Percentiles rank a stretch among this genome's conserved stretches.
These are phyloP conservation scores for Plusia festucae DNA, from an alignment of 2,888 invertebrate genomes.

Conservation along the genomic window DNA sequence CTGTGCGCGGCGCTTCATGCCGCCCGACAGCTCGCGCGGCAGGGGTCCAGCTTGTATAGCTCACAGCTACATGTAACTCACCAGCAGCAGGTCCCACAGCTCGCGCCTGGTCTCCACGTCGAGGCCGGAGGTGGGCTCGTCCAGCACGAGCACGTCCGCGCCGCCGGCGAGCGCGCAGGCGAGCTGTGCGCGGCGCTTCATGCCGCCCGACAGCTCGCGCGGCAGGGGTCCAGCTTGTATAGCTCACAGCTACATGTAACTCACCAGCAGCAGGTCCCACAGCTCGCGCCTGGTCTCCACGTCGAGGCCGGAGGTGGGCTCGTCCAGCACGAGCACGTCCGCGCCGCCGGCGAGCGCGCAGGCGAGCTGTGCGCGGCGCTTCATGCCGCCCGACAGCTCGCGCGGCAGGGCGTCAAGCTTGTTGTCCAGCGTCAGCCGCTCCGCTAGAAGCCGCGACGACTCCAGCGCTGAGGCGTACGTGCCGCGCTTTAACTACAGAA, in stretches of 20 bases:
- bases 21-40: no score
- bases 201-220: no score
- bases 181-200: no score
- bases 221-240: no score
- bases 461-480: conserved; percentile 51
- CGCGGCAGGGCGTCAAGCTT: conserved; percentile 90
- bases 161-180: no score
- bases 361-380: conserved; percentile 94
- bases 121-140: neutral
- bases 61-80: no score
- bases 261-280: conserved; percentile 64
- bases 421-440: conserved; percentile 69
- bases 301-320: conserved; percentile 91
- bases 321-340: conserved; percentile 91
- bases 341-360: conserved; percentile 95
- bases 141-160: neutral
- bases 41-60: no score
- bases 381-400: conserved; percentile 96
- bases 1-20: no score
- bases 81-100: no score
- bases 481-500: conserved; percentile 79
- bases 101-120: no score
- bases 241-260: neutral
- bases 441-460: conserved; percentile 56
- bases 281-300: conserved; percentile 71